Conservation (phyloP, 1,140 invertebrate genomes). For the Diorhabda elongata region DNA sequence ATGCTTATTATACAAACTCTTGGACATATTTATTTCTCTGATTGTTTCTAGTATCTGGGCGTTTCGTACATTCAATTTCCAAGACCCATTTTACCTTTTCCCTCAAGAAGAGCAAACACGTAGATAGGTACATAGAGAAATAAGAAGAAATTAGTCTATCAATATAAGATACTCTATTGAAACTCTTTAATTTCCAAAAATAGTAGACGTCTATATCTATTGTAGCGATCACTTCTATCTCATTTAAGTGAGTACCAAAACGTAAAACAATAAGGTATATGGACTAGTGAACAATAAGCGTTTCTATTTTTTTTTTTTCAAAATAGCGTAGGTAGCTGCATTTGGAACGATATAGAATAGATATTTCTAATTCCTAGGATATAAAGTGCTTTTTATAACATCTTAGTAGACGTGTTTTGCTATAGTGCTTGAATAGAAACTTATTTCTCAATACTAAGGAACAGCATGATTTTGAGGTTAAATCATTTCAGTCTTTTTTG, state of each 20-base stretch:
- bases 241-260: not conserved
- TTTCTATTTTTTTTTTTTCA: slow-evolving; percentile 1
- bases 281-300: not conserved
- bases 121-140: slow-evolving; percentile 45
- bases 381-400: slow-evolving; percentile 10
- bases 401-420: slow-evolving; percentile 8
- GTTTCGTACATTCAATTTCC: not conserved
- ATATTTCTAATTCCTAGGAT: slow-evolving; percentile 5
- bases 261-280: too few species aligned
- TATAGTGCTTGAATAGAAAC: slow-evolving; percentile 8
- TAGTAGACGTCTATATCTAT: not conserved
- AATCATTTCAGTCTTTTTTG: too few species aligned
- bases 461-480: too few species aligned
- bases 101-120: slow-evolving; percentile 38
- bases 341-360: slow-evolving; percentile 11
- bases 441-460: not conserved
- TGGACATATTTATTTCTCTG: too few species aligned
- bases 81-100: slow-evolving; percentile 22
- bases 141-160: slow-evolving; percentile 14
- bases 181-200: not conserved
- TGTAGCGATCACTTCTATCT: not conserved
- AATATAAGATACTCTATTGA: not conserved
- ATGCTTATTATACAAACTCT: too few species aligned
- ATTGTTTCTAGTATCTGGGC: too few species aligned
- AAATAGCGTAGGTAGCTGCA: slow-evolving; percentile 17